Evolutionary conservation across 2,797 vertebrate species (phyloP).

Genomic region (Sciaenops ocellatus): DNA sequence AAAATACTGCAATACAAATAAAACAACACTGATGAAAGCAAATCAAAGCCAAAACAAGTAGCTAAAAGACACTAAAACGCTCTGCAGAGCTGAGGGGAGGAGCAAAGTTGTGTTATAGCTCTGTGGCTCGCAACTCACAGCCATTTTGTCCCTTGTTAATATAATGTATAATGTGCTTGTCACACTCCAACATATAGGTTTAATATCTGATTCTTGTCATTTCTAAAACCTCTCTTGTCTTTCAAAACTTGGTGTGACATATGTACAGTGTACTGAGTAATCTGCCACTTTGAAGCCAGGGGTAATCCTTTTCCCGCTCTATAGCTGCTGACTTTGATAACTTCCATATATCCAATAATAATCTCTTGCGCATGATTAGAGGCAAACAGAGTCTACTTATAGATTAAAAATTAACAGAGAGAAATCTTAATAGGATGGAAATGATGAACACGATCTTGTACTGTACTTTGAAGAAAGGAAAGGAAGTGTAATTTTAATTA

Average conservation of each 20-base stretch:
- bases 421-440: constrained; percentile 39
- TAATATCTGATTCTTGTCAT: constrained; percentile 1
- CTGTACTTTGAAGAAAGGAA: constrained; percentile 28
- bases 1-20: no score
- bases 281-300: background rate
- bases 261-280: background rate
- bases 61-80: background rate
- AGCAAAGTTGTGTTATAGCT: background rate
- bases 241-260: constrained; percentile 1
- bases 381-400: constrained; percentile 15
- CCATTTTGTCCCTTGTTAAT: background rate
- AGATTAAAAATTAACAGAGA: constrained; percentile 30
- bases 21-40: no score
- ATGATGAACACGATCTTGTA: constrained; percentile 52
- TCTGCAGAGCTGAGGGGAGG: background rate
- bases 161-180: no score
- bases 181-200: background rate
- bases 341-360: constrained; percentile 24
- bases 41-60: background rate
- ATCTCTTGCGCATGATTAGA: constrained; percentile 26
- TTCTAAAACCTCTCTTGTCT: background rate
- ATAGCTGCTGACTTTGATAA: constrained; percentile 5
- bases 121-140: background rate
- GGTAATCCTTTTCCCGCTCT: background rate
- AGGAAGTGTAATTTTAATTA: constrained; percentile 60